phyloP scores from a whole-genome alignment of 1,140 invertebrate genomes.

The Galleria mellonella region DNA sequence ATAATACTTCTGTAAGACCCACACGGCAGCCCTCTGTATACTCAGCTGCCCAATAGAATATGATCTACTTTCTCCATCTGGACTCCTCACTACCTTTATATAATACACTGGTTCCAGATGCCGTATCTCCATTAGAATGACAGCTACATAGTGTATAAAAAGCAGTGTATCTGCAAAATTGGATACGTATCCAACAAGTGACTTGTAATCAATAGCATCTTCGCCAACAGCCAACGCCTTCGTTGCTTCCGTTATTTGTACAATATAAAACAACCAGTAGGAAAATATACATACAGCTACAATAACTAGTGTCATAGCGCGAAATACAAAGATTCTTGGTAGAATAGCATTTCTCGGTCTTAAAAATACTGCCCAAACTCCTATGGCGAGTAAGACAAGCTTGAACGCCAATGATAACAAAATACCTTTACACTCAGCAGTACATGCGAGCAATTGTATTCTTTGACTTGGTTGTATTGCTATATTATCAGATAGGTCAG shows the following conservation, averaged over 20 bases:
- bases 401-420: conserved; percentile 94
- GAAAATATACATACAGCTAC: conserved; percentile 95
- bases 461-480: conserved; percentile 62
- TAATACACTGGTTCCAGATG: conserved; percentile 93
- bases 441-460: conserved; percentile 60
- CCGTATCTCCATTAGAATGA: conserved; percentile 93
- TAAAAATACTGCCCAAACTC: conserved; percentile 92
- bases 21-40: conserved; percentile 95
- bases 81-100: conserved; percentile 93
- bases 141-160: conserved; percentile 96
- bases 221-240: conserved; percentile 85
- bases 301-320: conserved; percentile 90
- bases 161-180: conserved; percentile 94
- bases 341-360: conserved; percentile 87
- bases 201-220: conserved; percentile 86
- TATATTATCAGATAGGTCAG: conserved; percentile 70
- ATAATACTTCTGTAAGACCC: conserved; percentile 96
- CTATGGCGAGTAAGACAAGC: conserved; percentile 91
- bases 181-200: conserved; percentile 91
- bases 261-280: conserved; percentile 98
- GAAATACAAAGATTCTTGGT: conserved; percentile 94
- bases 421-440: conserved; percentile 85
- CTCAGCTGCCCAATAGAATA: conserved; percentile 94
- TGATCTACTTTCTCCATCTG: conserved; percentile 90
- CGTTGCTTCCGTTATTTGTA: conserved; percentile 88